These are phyloP conservation scores for Donacobius atricapilla DNA, from an alignment of 2,113 vertebrate genomes.

Conservation along the genomic window DNA sequence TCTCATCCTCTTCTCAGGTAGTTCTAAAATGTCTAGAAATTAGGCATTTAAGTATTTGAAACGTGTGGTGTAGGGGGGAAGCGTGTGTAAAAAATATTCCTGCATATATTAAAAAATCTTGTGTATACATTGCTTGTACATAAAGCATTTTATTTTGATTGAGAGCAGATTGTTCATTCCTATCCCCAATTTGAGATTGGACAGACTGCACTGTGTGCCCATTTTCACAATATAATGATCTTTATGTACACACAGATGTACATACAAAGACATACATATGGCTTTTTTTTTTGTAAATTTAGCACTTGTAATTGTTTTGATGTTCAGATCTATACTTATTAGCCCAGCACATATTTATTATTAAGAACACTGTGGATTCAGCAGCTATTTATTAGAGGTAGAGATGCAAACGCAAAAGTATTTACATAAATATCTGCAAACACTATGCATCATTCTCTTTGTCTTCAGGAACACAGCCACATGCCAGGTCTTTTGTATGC, in stretches of 20 bases:
- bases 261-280: neutral
- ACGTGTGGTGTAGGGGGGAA: rapidly evolving
- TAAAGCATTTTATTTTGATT: constrained; percentile 46
- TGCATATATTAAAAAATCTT: neutral
- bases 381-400: neutral
- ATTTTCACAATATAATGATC: constrained; percentile 10
- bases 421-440: constrained; percentile 37
- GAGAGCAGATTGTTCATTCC: constrained; percentile 23
- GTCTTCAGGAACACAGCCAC: constrained; percentile 10
- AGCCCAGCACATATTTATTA: neutral
- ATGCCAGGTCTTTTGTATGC: neutral
- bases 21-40: neutral
- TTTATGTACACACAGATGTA: constrained; percentile 39
- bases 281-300: constrained; percentile 3
- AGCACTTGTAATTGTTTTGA: constrained; percentile 4
- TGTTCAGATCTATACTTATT: neutral
- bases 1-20: neutral
- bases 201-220: neutral
- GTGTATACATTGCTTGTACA: neutral
- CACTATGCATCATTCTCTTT: neutral
- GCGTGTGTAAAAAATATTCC: neutral
- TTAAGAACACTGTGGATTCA: neutral
- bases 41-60: neutral
- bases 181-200: neutral
- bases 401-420: constrained; percentile 15